Conservation (phyloP, 1,140 invertebrate species). For the Bombus superbus region DNA sequence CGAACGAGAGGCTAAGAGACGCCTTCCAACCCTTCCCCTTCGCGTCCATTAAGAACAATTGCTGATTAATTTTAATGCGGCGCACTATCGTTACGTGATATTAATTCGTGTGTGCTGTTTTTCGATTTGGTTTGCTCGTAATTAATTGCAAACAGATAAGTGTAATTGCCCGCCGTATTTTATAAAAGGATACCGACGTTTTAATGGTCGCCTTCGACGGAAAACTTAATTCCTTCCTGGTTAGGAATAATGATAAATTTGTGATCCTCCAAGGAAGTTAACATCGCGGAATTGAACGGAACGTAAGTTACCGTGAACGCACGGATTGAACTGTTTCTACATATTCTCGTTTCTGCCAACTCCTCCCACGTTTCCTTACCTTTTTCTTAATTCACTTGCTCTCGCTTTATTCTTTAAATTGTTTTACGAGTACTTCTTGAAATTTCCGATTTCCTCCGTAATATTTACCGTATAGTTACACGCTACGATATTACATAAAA, state of each 20-base stretch:
- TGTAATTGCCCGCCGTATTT: neutral
- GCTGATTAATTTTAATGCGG: slow-evolving; percentile 43
- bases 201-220: neutral
- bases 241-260: neutral
- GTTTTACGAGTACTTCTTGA: too few species aligned
- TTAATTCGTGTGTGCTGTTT: slow-evolving; percentile 14
- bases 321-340: neutral
- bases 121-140: neutral
- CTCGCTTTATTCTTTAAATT: neutral
- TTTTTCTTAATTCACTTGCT: too few species aligned
- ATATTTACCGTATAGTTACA: too few species aligned
- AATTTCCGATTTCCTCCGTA: too few species aligned
- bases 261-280: neutral
- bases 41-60: slow-evolving; percentile 21
- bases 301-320: slow-evolving; percentile 9
- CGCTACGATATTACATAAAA: too few species aligned
- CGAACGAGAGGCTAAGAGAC: neutral
- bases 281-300: neutral
- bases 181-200: neutral
- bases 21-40: too few species aligned
- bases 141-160: slow-evolving; percentile 39
- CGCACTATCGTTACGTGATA: neutral
- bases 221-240: slow-evolving; percentile 1
- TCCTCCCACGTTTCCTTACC: too few species aligned
- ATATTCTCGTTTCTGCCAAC: neutral